phyloP scores from a whole-genome alignment of 2,113 vertebrate species.

The Corapipo altera region DNA sequence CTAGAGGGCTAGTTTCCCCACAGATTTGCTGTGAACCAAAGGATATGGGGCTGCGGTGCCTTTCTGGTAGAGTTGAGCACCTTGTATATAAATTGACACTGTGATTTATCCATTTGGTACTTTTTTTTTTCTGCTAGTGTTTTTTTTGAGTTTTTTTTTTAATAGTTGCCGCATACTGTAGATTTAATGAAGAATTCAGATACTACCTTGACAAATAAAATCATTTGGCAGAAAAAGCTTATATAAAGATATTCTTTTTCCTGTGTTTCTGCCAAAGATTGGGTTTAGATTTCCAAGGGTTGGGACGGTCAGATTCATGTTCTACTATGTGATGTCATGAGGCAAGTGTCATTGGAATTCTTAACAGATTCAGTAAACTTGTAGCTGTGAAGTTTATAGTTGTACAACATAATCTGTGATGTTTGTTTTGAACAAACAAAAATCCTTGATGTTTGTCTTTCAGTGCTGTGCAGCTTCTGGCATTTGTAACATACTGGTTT shows the following conservation, averaged over 20 bases:
- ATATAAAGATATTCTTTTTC: neutral
- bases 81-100: neutral
- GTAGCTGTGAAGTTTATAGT: neutral
- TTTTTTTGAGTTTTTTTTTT: neutral
- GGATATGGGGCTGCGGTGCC: neutral
- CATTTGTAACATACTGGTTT: neutral
- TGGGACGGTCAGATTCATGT: neutral
- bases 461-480: neutral
- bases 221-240: neutral
- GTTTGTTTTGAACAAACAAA: neutral
- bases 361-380: neutral
- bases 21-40: neutral
- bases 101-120: neutral
- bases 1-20: neutral
- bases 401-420: neutral
- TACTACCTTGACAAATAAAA: neutral
- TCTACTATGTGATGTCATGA: rapidly evolving
- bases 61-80: neutral
- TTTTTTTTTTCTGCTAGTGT: neutral
- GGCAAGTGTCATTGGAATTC: neutral
- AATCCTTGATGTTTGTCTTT: neutral
- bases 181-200: neutral
- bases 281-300: neutral
- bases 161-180: neutral
- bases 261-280: neutral